A percentile compares a stretch with the other conserved stretches of the same genome.
Conservation (phyloP, 2,888 invertebrate genomes). For the Ormyrus thymus region DNA sequence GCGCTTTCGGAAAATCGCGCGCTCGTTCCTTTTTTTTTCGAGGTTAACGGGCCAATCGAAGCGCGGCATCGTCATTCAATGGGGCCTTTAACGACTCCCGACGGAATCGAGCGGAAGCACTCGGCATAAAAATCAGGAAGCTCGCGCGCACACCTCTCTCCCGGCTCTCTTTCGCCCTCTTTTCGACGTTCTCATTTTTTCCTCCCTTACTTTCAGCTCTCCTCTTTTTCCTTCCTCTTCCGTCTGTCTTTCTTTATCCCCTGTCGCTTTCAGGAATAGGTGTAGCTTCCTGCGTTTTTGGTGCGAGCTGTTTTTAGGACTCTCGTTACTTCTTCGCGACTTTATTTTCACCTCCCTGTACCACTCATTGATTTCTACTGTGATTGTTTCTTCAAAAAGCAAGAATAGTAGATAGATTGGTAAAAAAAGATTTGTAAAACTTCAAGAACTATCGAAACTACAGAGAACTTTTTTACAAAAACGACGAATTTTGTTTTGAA, state of each 20-base stretch:
- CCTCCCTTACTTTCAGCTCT: too few relatives aligned
- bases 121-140: constrained; percentile 53
- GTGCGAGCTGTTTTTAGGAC: neutral
- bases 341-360: too few relatives aligned
- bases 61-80: constrained; percentile 47
- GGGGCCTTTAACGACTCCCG: constrained; percentile 52
- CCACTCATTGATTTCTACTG: too few relatives aligned
- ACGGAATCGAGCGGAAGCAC: constrained; percentile 42
- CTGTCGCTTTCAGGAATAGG: neutral
- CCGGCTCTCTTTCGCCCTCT: neutral
- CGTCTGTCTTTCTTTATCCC: neutral
- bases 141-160: neutral
- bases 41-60: constrained; percentile 49
- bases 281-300: neutral
- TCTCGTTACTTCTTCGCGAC: too few relatives aligned
- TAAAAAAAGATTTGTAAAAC: too few relatives aligned
- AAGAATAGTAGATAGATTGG: too few relatives aligned
- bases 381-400: too few relatives aligned
- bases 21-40: constrained; percentile 30
- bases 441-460: too few relatives aligned
- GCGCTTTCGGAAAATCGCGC: constrained; percentile 17
- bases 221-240: constrained; percentile 14
- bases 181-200: too few relatives aligned
- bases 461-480: too few relatives aligned
- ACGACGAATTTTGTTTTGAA: too few relatives aligned